Percentiles rank a stretch among this genome's conserved stretches.
phyloP scores from a whole-genome alignment of 2,888 invertebrate species.

The Matsumyia berberina region DNA sequence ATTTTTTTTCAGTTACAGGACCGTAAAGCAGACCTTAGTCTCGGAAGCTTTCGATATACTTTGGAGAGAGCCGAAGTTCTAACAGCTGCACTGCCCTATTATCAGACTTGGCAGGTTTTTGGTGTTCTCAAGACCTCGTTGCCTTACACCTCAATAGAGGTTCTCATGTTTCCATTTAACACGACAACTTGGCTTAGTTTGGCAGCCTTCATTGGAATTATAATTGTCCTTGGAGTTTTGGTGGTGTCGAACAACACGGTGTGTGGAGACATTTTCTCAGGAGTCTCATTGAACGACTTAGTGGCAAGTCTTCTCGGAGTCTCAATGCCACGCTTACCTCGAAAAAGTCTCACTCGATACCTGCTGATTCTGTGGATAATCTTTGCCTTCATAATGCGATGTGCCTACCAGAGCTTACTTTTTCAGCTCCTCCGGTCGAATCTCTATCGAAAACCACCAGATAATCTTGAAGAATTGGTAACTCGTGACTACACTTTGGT shows the following conservation, averaged over 20 bases:
- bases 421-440: constrained; percentile 65
- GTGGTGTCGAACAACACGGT: constrained; percentile 3
- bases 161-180: constrained; percentile 77
- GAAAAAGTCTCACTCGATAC: constrained; percentile 78
- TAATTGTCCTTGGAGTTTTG: constrained; percentile 21
- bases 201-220: constrained; percentile 61
- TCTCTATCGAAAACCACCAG: constrained; percentile 74
- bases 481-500: constrained; percentile 63
- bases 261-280: constrained; percentile 18
- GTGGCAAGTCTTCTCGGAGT: constrained; percentile 46
- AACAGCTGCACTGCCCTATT: constrained; percentile 77
- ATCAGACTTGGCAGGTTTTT: constrained; percentile 77
- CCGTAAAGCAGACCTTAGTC: constrained; percentile 74
- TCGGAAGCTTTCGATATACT: constrained; percentile 78
- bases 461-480: constrained; percentile 67
- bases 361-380: constrained; percentile 80
- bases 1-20: constrained; percentile 71
- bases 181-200: constrained; percentile 77
- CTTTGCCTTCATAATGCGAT: constrained; percentile 78
- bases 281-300: constrained; percentile 14
- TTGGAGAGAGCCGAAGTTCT: constrained; percentile 73
- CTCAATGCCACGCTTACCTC: constrained; percentile 55
- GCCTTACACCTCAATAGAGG: constrained; percentile 77
- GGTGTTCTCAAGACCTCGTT: constrained; percentile 60
- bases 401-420: constrained; percentile 79